Evolutionary conservation across 1,140 invertebrate genomes (phyloP).

Genomic region (Drosophila ambigua): DNA sequence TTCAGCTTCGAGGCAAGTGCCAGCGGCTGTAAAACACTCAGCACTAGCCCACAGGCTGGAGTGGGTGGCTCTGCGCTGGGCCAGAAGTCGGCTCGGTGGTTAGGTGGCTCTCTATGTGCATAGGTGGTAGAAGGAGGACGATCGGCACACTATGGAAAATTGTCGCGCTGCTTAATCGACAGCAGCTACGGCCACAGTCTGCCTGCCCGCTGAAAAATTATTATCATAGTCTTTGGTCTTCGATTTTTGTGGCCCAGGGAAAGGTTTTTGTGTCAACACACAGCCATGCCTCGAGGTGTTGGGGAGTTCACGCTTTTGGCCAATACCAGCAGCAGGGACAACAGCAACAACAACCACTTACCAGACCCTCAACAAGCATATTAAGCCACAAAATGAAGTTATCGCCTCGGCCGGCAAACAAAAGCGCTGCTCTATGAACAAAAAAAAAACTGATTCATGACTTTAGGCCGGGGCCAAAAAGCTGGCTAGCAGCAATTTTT

Average conservation of each 20-base stretch:
- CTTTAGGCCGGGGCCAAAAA: constrained; percentile 39
- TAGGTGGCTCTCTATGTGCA: background rate
- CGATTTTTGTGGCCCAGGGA: constrained; percentile 39
- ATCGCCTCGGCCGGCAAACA: constrained; percentile 64
- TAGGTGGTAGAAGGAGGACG: constrained; percentile 4
- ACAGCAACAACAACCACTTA: constrained; percentile 62
- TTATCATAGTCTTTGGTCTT: constrained; percentile 65
- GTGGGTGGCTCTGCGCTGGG: constrained; percentile 42
- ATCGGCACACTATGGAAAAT: constrained; percentile 69
- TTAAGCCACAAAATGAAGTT: constrained; percentile 81
- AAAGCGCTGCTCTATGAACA: constrained; percentile 72
- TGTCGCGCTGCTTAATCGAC: constrained; percentile 79
- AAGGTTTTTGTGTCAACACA: constrained; percentile 75
- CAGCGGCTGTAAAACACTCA: constrained; percentile 78
- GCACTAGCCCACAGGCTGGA: constrained; percentile 33
- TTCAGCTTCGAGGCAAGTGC: constrained; percentile 67
- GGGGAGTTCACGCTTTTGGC: constrained; percentile 77
- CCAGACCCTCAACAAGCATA: constrained; percentile 78
- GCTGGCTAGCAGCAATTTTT: constrained; percentile 42
- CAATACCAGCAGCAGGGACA: constrained; percentile 5
- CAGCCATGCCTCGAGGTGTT: constrained; percentile 72
- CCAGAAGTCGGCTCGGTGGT: background rate
- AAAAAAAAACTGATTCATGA: constrained; percentile 76
- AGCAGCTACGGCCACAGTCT: constrained; percentile 38
- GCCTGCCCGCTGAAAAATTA: constrained; percentile 58